Percentiles rank a stretch among this genome's conserved stretches.
Conservation (phyloP, 2,797 vertebrate genomes). For the Siniperca undulata region DNA sequence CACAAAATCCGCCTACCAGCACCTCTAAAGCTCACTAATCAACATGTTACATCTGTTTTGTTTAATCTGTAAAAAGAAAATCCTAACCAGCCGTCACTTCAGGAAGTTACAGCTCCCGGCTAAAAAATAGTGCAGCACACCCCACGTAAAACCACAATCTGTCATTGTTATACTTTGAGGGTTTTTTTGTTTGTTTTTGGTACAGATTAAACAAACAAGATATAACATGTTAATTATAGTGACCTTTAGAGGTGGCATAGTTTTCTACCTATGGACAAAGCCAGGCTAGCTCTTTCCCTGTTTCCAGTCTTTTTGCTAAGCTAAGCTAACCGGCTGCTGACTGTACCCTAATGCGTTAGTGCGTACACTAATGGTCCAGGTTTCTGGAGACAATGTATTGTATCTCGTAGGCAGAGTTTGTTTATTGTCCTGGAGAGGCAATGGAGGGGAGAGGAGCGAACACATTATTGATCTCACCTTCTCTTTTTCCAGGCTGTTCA, state of each 20-base stretch:
- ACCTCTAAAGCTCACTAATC: neutral
- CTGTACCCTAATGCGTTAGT: neutral
- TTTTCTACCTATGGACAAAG: neutral
- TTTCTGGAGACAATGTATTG: neutral
- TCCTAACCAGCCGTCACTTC: no score
- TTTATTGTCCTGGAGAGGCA: constrained; percentile 20
- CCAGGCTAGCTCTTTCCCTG: no score
- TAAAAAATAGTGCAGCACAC: no score
- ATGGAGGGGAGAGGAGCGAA: neutral
- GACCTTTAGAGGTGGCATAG: neutral
- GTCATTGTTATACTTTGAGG: no score
- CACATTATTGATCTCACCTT: constrained; percentile 35
- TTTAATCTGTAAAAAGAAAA: no score
- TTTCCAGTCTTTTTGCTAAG: neutral
- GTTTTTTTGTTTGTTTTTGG: no score
- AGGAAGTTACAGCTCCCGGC: no score
- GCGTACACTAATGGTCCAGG: neutral
- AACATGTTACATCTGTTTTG: no score
- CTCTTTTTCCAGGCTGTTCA: constrained; percentile 35
- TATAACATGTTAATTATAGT: neutral
- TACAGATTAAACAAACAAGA: no score
- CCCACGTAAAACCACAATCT: no score
- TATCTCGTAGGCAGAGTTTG: neutral
- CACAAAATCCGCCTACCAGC: neutral
- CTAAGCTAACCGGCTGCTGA: neutral